Base-by-base conservation (phyloP, 2,797 vertebrate genomes). In the Anguilla pacifica region DNA sequence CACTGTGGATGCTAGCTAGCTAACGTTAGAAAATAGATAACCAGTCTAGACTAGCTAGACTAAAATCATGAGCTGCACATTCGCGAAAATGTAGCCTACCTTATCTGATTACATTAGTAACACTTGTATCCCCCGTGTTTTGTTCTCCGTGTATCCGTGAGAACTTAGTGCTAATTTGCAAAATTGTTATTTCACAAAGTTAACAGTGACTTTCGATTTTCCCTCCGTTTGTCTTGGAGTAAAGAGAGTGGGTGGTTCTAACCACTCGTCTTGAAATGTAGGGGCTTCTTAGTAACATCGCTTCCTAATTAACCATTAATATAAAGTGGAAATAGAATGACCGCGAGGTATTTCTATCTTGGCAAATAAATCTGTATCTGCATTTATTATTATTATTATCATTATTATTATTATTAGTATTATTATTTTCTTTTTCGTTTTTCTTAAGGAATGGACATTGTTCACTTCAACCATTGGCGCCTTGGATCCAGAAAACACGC, bases 161-260 rank as follows among this genome's bases (percentile, higher is more conserved):
- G 31, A 77, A 77, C 3, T 6, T 39, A 15, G 28, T 22, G 39
- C 4, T 53, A 53, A 13, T 53, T 53, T 9, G 51, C 25, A 28
- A 70, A 59, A 17, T 59, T 17, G 57, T 2, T 59, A 22, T 28
- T 67, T 64, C 59, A 64, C 22, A 6, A 19, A 46, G 61, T 25
- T 64, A 64, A 6, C 6, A 59, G 11, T 70, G 25, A 67, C 64
- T 55, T 86, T 31, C 81, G 55, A 89, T 83, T 86, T 89, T 89
- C 81, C 88, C 88, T 89, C 88, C 88, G 77, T 86, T 86, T 84
- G 49, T 28, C 25, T 11, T 57, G 39, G 10, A 28, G 46, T 72
- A 11, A n/a, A 51, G 74, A 83, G 70, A 31, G 72, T 57, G 53
- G 85, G 15, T 72, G 53, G 85, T 51, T 86, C n/a, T 22, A 74